These are phyloP conservation scores for Neomonachus schauinslandi DNA, from an alignment of 2,113 vertebrate genomes.

Conservation along the genomic window DNA sequence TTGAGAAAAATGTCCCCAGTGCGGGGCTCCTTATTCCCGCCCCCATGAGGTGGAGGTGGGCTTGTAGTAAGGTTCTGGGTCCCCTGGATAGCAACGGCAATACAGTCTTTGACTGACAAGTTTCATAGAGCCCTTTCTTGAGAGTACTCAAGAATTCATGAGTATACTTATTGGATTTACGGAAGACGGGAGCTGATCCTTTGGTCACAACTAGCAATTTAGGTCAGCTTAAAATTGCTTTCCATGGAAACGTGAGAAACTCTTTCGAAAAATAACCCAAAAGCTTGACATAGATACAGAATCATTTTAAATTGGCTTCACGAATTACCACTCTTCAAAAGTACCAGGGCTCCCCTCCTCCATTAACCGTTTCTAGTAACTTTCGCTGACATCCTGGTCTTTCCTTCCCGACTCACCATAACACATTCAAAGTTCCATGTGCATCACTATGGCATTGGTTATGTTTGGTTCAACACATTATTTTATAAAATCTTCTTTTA, in stretches of 20 bases:
- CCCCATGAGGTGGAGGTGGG: not conserved
- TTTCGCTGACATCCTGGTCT: not conserved
- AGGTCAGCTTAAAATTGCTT: not conserved
- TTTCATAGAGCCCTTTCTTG: not conserved
- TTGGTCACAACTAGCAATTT: not conserved
- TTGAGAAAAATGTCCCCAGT: not conserved
- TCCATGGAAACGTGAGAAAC: not conserved
- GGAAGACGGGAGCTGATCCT: not conserved
- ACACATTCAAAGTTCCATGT: not conserved
- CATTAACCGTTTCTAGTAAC: not conserved
- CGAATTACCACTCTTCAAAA: not conserved
- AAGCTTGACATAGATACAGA: not conserved
- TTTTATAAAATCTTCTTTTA: not conserved
- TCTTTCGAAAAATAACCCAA: not conserved
- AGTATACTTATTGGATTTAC: not conserved
- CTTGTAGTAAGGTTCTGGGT: not conserved
- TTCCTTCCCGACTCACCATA: not conserved
- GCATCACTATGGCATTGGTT: not conserved
- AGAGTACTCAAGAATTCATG: not conserved
- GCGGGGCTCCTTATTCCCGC: not conserved
- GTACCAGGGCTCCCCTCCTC: fast-evolving
- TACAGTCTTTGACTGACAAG: not conserved
- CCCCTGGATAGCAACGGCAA: not conserved
- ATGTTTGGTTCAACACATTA: not conserved
- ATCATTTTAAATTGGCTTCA: not conserved